Evolutionary conservation across 2,113 vertebrate species (phyloP).

Genomic region (Aix galericulata): DNA sequence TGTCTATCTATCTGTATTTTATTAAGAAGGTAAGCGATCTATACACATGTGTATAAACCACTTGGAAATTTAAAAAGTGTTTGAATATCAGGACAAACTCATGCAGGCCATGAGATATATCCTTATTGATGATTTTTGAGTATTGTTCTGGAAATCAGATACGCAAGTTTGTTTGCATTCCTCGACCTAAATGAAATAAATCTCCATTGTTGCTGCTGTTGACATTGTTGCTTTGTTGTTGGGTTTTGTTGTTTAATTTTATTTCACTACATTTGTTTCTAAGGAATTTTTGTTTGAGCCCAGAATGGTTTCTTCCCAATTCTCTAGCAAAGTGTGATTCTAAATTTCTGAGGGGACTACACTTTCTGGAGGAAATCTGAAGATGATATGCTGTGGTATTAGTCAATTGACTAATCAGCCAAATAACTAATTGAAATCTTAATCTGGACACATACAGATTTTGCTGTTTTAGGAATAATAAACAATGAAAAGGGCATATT

Average conservation of each 20-base stretch:
- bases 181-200: neutral
- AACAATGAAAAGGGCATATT: neutral
- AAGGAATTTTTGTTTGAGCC: neutral
- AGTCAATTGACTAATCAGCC: neutral
- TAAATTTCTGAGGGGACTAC: neutral
- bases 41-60: neutral
- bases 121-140: neutral
- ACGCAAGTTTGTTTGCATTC: neutral
- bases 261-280: neutral
- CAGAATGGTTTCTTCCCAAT: neutral
- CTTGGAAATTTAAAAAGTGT: neutral
- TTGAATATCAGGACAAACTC: neutral
- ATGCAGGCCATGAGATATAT: neutral
- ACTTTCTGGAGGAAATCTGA: neutral
- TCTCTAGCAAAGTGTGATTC: neutral
- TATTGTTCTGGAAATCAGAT: neutral
- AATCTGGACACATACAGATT: neutral
- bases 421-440: neutral
- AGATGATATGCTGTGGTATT: neutral
- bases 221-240: no score
- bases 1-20: neutral
- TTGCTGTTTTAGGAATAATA: neutral
- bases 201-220: neutral
- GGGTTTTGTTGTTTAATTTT: neutral
- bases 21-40: neutral